Conservation (phyloP, 30 jellyfish, hydroid and myxozoan genomes). For the Aurelia aurita complex sp. Pacific region DNA sequence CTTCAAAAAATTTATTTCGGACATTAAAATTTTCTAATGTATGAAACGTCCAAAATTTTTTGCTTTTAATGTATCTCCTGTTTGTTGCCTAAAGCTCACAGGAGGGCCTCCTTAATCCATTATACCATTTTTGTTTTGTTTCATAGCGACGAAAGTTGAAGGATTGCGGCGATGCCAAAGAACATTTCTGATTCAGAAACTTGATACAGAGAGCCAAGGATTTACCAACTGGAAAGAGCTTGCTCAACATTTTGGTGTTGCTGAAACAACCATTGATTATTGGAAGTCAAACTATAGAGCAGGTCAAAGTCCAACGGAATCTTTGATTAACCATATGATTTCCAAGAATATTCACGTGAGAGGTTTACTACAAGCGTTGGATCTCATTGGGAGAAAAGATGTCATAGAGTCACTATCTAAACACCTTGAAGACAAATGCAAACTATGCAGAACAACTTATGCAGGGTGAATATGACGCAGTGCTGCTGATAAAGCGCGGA, state of each 20-base stretch:
- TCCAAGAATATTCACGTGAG: neutral
- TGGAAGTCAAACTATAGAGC: neutral
- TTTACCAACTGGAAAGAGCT: neutral
- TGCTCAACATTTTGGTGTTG: neutral
- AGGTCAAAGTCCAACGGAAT: conserved; percentile 5
- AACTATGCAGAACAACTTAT: neutral
- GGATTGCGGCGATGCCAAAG: conserved; percentile 6
- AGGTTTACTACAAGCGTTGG: neutral
- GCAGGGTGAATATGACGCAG: too few species aligned
- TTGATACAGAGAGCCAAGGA: neutral
- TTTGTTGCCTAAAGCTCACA: too few species aligned
- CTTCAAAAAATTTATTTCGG: too few species aligned
- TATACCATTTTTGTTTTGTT: neutral
- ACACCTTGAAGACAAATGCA: neutral
- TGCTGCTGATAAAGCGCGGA: too few species aligned
- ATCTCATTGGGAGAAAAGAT: neutral
- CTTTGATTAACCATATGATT: neutral
- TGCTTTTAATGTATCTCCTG: too few species aligned
- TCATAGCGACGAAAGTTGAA: neutral
- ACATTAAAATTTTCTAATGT: too few species aligned
- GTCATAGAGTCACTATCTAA: neutral
- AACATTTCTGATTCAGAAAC: neutral
- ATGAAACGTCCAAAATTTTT: too few species aligned
- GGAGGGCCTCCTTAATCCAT: too few species aligned
- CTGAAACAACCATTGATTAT: neutral